Evolutionary conservation across 2,797 vertebrate species (phyloP).

Genomic region (Picus viridis): DNA sequence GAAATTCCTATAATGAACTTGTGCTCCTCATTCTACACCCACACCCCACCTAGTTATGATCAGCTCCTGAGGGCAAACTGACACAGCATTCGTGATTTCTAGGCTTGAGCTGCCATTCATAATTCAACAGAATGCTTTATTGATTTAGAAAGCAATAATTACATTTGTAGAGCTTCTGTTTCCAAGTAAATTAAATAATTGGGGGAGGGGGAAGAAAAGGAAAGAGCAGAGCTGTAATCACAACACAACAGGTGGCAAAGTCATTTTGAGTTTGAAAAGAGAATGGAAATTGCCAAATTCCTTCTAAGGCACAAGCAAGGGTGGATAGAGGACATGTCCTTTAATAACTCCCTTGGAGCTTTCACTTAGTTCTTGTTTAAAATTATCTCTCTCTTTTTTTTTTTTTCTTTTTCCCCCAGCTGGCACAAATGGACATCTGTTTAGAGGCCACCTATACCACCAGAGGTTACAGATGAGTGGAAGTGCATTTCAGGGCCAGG

Average conservation of each 20-base stretch:
- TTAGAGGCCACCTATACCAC: not conserved
- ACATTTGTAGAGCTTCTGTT: conserved; percentile 36
- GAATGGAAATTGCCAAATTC: not conserved
- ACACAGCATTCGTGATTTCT: conserved; percentile 7
- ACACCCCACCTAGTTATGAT: conserved; percentile 38
- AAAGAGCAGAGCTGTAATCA: not conserved
- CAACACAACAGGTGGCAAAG: not conserved
- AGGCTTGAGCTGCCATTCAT: not conserved
- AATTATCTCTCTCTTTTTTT: not conserved
- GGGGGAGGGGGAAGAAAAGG: not conserved
- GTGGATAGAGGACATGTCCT: not conserved
- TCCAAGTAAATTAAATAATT: conserved; percentile 41
- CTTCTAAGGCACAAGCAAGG: not conserved
- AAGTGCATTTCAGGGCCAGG: not conserved
- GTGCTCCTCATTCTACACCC: not conserved
- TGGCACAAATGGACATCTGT: not conserved
- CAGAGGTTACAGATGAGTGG: not conserved
- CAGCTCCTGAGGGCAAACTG: conserved; percentile 46
- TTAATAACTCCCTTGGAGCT: not conserved
- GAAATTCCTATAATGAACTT: conserved; percentile 42
- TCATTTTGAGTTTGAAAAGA: not conserved
- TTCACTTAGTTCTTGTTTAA: not conserved
- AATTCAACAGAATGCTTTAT: conserved; percentile 46
- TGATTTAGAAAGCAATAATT: conserved; percentile 58
- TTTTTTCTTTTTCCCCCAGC: not conserved